Evolutionary conservation across 1,140 invertebrate species (phyloP), one percentile per base, ranked within the genome.

Genomic region (Conus betulinus): DNA sequence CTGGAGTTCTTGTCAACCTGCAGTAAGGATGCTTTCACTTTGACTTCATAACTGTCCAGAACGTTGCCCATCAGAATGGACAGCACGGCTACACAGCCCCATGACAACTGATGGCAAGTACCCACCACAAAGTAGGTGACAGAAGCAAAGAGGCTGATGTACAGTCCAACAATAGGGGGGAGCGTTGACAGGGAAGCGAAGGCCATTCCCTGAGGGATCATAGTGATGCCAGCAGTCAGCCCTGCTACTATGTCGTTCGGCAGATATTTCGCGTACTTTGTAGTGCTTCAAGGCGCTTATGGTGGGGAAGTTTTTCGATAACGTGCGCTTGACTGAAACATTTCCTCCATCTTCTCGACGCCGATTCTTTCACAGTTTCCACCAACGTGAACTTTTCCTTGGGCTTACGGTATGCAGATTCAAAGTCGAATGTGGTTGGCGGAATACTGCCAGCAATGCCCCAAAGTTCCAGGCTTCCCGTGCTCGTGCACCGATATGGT

Each of bases 111-210:
- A 81, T 96, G 96, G 2, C 98, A 99, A 10, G 98, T 99, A 55
- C 98, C 98, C 87, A 99, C 97, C 81, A 99, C 95, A 85, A 97
- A 96, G 94, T 99, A 99, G 8, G 99, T 96, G 0, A 99, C 94
- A 0, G 98, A 97, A 5, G 98, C 98, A 95, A 99, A 99, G 92
- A 99, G 98, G 0, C 98, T 98, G 96, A 98, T 98, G 94, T 99
- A 99, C 6, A 99, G 96, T 8, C 99, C 99, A 87, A 97, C 97
- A 57, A 99, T 97, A 0, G 98, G 97, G 0, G 97, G 97, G 2
- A 99, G 97, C 89, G 97, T 97, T 0, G 97, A 98, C 79, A 99
- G 94, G n/a, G 99, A 95, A 11, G 98, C 98, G 95, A 99, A 99
- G 0, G 98, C 98, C 97, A 99, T 98, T 88, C 98, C 92, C 89